A percentile compares a stretch with the other conserved stretches of the same genome.
Evolutionary conservation across 2,113 vertebrate species (phyloP).

Genomic region (Cathartes aura): DNA sequence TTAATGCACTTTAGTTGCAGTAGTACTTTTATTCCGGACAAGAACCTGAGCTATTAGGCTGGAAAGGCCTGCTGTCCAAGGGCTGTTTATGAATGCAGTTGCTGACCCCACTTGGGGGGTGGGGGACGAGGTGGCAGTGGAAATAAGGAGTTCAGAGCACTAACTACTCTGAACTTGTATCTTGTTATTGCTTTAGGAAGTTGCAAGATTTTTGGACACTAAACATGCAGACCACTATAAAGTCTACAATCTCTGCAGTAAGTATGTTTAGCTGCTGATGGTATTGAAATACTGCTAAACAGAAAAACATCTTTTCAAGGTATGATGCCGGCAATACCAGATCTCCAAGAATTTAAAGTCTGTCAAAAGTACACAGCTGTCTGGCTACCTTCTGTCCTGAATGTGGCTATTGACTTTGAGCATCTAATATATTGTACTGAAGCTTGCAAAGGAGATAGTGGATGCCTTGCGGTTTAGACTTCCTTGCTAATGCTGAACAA

Average conservation of each 20-base stretch:
- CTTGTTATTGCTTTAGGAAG: slow-evolving; percentile 81
- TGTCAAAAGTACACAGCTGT: not conserved
- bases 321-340: not conserved
- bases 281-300: not conserved
- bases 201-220: slow-evolving; percentile 89
- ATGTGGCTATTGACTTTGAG: not conserved
- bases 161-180: not conserved
- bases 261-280: slow-evolving; percentile 66
- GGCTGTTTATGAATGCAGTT: not conserved
- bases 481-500: not conserved
- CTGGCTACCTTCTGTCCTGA: not conserved
- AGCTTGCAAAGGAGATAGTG: not conserved
- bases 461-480: not conserved
- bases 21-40: not conserved
- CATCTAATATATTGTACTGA: not conserved
- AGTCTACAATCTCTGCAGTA: slow-evolving; percentile 98
- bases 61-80: not conserved
- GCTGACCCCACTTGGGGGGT: fast-evolving
- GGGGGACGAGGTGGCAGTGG: not conserved
- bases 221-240: slow-evolving; percentile 91
- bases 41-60: not conserved
- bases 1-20: not conserved
- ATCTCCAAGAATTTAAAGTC: not conserved
- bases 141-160: not conserved
- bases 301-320: not conserved